phyloP scores from a whole-genome alignment of 1,140 invertebrate genomes.

The Gryllus bimaculatus region DNA sequence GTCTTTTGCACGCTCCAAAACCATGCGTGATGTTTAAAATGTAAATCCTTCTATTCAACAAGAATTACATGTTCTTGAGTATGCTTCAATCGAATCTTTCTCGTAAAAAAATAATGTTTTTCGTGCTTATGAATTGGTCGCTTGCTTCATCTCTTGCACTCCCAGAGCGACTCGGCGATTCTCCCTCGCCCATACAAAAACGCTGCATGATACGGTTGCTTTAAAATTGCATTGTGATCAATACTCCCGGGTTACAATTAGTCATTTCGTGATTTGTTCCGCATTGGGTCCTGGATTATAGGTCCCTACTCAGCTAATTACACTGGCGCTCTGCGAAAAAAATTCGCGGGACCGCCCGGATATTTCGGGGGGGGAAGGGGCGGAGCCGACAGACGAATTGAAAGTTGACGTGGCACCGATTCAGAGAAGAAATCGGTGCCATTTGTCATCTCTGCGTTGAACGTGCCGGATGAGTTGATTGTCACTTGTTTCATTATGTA shows the following conservation, averaged over 20 bases:
- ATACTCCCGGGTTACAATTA: constrained; percentile 4
- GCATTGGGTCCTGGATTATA: background rate
- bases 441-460: background rate
- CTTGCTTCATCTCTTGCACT: no score
- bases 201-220: background rate
- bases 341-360: background rate
- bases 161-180: background rate
- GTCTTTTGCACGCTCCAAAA: no score
- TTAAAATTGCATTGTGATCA: constrained; percentile 5
- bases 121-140: no score
- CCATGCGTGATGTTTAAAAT: no score
- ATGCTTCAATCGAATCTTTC: no score
- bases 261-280: constrained; percentile 4
- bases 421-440: background rate
- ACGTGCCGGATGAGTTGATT: no score
- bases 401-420: background rate
- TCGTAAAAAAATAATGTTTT: no score
- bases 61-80: no score
- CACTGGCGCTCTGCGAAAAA: background rate
- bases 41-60: no score
- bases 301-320: constrained; percentile 3
- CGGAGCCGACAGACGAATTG: background rate
- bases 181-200: background rate
- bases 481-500: no score
- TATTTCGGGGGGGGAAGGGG: background rate